Evolutionary conservation across 1,140 invertebrate genomes (phyloP).

Genomic region (Drosophila melanica): DNA sequence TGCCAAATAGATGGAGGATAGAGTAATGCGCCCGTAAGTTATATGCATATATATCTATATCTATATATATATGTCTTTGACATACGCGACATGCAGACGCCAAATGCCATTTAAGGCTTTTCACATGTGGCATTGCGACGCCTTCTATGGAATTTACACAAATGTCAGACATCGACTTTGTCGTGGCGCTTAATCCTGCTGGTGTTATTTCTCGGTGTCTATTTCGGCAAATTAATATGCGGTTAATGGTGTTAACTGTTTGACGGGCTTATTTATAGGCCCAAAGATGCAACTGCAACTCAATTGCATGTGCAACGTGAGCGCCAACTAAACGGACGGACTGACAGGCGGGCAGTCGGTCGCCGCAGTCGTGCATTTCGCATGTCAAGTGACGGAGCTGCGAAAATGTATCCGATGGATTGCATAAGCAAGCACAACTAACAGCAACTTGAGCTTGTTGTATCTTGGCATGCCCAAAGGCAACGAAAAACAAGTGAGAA

Average conservation of each 20-base stretch:
- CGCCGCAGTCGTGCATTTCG: conserved; percentile 54
- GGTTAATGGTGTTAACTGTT: conserved; percentile 78
- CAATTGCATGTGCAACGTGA: conserved; percentile 55
- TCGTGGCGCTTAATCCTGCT: conserved; percentile 52
- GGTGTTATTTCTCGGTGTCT: conserved; percentile 48
- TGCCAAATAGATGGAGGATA: conserved; percentile 9
- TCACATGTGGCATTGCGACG: conserved; percentile 35
- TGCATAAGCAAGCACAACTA: conserved; percentile 68
- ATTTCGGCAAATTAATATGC: conserved; percentile 82
- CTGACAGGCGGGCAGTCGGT: conserved; percentile 7
- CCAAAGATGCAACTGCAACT: conserved; percentile 70
- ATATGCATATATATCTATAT: background rate
- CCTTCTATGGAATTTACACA: conserved; percentile 52
- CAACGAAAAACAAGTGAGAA: conserved; percentile 4
- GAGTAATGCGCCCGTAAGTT: conserved; percentile 9
- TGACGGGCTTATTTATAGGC: conserved; percentile 76
- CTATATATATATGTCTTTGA: conserved; percentile 25
- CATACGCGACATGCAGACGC: conserved; percentile 43
- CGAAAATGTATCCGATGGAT: conserved; percentile 61
- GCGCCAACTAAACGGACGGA: conserved; percentile 59
- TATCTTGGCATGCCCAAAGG: conserved; percentile 11
- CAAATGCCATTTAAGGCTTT: conserved; percentile 53
- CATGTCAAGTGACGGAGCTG: conserved; percentile 65
- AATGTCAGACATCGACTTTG: conserved; percentile 44
- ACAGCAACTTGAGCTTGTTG: conserved; percentile 6